phyloP scores from a whole-genome alignment of 1,140 invertebrate species.

The Lysiphlebus fabarum region DNA sequence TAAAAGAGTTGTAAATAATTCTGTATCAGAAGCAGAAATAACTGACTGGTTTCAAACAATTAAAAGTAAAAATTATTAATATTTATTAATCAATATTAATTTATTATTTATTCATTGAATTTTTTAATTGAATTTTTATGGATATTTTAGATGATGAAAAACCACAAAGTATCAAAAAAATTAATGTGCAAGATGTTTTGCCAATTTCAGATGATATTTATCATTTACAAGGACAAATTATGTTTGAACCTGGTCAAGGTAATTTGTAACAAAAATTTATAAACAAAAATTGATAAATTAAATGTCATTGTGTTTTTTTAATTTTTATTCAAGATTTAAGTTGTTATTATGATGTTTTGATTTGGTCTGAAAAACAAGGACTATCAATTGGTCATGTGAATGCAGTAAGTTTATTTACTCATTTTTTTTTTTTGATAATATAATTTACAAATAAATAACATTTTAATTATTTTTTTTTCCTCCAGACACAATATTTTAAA shows the following conservation, averaged over 20 bases:
- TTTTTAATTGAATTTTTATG: neutral
- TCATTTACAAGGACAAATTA: constrained; percentile 29
- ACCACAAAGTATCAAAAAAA: constrained; percentile 24
- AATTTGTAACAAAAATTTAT: constrained; percentile 22
- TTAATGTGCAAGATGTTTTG: constrained; percentile 28
- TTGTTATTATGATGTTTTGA: constrained; percentile 42
- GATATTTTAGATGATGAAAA: constrained; percentile 28
- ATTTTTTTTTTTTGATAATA: neutral
- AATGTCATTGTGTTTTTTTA: constrained; percentile 10
- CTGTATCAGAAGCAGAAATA: constrained; percentile 32
- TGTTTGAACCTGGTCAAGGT: constrained; percentile 39
- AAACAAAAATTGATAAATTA: constrained; percentile 11
- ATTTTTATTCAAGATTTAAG: constrained; percentile 37
- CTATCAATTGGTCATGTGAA: constrained; percentile 28
- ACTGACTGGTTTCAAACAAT: constrained; percentile 35
- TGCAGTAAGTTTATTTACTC: constrained; percentile 29
- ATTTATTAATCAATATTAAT: neutral
- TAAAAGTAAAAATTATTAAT: constrained; percentile 16
- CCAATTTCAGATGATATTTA: constrained; percentile 17
- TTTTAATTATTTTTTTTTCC: neutral
- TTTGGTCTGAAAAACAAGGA: constrained; percentile 28
- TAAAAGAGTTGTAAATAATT: constrained; percentile 25
- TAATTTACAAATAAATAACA: neutral
- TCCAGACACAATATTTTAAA: constrained; percentile 26
- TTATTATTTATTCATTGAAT: neutral